Evolutionary conservation across 2,113 vertebrate species (phyloP).

Genomic region (Anarrhichthys ocellatus): DNA sequence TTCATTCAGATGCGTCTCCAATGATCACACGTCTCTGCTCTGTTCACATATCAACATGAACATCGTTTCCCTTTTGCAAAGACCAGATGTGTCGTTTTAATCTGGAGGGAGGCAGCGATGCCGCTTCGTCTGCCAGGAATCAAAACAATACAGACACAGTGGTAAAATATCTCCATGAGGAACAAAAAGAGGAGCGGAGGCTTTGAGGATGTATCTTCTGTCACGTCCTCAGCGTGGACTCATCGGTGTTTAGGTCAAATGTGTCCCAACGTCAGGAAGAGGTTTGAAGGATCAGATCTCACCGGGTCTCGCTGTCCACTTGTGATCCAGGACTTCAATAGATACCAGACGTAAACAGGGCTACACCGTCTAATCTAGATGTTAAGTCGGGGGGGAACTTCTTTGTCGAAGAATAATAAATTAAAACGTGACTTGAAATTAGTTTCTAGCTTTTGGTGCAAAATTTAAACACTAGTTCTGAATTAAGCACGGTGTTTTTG

Average conservation of each 20-base stretch:
- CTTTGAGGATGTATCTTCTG: neutral
- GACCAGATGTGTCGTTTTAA: neutral
- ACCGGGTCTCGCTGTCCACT: neutral
- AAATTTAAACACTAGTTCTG: neutral
- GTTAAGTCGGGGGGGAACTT: neutral
- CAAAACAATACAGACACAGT: neutral
- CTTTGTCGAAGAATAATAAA: neutral
- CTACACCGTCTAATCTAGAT: neutral
- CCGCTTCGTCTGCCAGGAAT: neutral
- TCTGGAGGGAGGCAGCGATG: neutral
- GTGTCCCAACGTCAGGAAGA: no score
- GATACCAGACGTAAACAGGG: neutral
- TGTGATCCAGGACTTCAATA: neutral
- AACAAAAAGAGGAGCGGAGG: neutral
- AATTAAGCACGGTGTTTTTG: neutral
- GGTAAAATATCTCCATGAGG: neutral
- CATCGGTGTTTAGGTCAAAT: no score
- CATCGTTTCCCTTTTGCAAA: neutral
- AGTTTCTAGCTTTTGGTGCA: neutral
- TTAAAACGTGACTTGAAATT: neutral
- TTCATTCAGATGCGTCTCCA: neutral
- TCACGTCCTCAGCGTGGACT: no score
- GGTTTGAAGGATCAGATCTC: no score
- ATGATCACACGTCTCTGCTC: neutral
- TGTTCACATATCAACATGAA: neutral